phyloP scores from a whole-genome alignment of 1,140 invertebrate genomes.

The Drosophila nigromelanica region DNA sequence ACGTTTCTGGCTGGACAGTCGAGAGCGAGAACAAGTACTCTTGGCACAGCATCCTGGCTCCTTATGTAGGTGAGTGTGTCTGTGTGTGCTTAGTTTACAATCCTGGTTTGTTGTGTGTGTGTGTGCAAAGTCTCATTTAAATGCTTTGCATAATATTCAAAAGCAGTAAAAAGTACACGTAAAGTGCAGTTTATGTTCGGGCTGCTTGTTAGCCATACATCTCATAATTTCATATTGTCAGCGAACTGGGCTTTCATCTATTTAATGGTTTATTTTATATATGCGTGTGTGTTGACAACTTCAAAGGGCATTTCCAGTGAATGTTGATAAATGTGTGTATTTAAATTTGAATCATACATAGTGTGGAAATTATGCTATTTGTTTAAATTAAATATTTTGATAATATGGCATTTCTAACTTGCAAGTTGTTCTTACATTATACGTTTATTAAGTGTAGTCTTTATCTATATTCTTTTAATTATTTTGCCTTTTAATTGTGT shows the following conservation, averaged over 20 bases:
- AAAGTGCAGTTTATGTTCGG: constrained; percentile 19
- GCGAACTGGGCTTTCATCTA: not conserved
- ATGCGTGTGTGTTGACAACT: too few species aligned
- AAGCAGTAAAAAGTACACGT: constrained; percentile 9
- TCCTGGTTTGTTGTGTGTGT: constrained; percentile 4
- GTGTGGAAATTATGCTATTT: too few species aligned
- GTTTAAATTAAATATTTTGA: too few species aligned
- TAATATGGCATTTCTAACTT: too few species aligned
- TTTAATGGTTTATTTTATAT: not conserved
- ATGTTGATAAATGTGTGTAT: too few species aligned
- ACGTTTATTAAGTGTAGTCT: too few species aligned
- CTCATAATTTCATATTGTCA: constrained; percentile 9
- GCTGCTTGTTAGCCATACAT: constrained; percentile 1
- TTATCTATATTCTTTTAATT: too few species aligned
- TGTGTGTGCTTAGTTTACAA: not conserved
- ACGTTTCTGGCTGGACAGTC: constrained; percentile 16
- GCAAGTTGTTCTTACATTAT: too few species aligned
- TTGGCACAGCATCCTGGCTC: constrained; percentile 25
- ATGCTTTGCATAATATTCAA: constrained; percentile 70
- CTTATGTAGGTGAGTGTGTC: not conserved
- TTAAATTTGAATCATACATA: too few species aligned
- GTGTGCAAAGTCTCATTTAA: constrained; percentile 59
- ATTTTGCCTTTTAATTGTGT: too few species aligned
- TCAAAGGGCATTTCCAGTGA: too few species aligned
- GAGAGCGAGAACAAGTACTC: constrained; percentile 21